Percentiles rank a stretch among this genome's conserved stretches.
These are phyloP conservation scores for Callipepla californica DNA, from an alignment of 2,113 vertebrate species.

Conservation along the genomic window DNA sequence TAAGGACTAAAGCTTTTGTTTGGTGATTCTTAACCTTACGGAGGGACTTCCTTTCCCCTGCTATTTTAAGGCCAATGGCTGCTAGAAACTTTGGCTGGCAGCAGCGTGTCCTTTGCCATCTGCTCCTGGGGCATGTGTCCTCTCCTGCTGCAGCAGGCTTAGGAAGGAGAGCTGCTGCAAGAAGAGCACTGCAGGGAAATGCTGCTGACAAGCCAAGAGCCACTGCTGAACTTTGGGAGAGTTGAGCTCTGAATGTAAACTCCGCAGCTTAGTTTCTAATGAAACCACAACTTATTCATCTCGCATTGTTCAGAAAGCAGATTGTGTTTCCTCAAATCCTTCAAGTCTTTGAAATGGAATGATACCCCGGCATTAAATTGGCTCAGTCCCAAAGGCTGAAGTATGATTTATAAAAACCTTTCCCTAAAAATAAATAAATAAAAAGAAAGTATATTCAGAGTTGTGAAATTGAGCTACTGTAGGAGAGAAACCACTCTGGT, in stretches of 20 bases:
- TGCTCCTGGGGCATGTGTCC: background rate
- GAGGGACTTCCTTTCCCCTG: background rate
- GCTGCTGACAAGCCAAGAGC: background rate
- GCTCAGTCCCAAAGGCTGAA: slow-evolving; percentile 47
- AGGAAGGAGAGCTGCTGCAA: background rate
- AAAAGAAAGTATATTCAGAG: background rate
- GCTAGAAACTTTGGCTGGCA: background rate
- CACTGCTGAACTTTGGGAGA: background rate
- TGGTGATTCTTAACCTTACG: background rate
- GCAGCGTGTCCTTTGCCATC: background rate
- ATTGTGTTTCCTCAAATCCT: slow-evolving; percentile 49
- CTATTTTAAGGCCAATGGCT: background rate
- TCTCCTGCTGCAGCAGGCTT: background rate
- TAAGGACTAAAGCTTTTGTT: background rate
- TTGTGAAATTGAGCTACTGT: slow-evolving; percentile 48
- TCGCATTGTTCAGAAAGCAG: slow-evolving; percentile 9
- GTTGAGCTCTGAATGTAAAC: background rate
- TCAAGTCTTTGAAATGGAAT: slow-evolving; percentile 18
- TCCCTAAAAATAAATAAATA: background rate
- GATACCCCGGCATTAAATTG: slow-evolving; percentile 40
- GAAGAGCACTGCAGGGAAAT: background rate
- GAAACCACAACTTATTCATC: slow-evolving; percentile 21
- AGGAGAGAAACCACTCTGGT: slow-evolving; percentile 32
- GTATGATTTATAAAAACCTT: slow-evolving; percentile 30
- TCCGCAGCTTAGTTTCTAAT: background rate